Conservation (phyloP, 2,113 vertebrate genomes). For the Diadophis punctatus region DNA sequence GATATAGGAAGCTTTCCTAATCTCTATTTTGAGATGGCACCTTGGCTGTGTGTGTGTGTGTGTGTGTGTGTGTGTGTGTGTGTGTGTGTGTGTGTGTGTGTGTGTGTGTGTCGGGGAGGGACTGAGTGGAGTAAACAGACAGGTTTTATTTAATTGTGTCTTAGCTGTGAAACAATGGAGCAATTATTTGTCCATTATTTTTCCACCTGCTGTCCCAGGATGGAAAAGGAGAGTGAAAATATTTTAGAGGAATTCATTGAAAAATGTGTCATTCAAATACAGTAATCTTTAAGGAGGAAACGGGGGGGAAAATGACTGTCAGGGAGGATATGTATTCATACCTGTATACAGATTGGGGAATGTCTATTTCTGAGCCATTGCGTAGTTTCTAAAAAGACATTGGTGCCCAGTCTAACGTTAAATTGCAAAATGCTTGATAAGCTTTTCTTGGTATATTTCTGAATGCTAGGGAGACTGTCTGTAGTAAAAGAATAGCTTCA, state of each 20-base stretch:
- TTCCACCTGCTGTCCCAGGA: not conserved
- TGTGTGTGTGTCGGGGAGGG: too few species aligned
- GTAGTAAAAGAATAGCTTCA: not conserved
- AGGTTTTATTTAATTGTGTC: not conserved
- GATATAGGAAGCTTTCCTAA: not conserved
- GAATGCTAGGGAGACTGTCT: not conserved
- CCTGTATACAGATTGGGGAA: not conserved
- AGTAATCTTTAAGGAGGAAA: not conserved
- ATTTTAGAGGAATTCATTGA: not conserved
- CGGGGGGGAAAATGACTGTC: not conserved
- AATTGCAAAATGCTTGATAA: not conserved
- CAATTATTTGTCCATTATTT: not conserved
- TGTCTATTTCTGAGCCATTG: not conserved
- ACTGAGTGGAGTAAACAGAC: not conserved
- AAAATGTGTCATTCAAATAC: not conserved
- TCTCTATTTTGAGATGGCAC: not conserved
- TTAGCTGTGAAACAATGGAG: not conserved
- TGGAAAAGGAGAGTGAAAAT: not conserved
- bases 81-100: too few species aligned
- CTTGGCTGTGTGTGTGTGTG: not conserved
- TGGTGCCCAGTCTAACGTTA: accelerated
- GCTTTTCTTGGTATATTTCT: not conserved
- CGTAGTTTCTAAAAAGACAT: not conserved
- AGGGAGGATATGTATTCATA: not conserved
- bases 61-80: too few species aligned